Evolutionary conservation across 2,888 invertebrate genomes (phyloP).

Genomic region (Pseudoips prasinana): DNA sequence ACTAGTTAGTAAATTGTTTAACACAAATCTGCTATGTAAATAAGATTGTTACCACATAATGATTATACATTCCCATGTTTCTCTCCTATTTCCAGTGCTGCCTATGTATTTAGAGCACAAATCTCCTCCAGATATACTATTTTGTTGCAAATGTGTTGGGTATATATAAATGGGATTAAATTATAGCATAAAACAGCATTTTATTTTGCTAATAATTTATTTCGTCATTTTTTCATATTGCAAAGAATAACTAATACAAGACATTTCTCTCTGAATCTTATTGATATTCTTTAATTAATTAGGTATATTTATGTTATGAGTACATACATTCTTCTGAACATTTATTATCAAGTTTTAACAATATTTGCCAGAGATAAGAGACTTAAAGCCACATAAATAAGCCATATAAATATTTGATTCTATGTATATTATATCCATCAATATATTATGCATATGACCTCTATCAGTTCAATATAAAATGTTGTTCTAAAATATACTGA

Average conservation of each 20-base stretch:
- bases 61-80: background rate
- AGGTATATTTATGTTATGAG: conserved; percentile 11
- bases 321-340: conserved; percentile 11
- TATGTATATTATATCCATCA: too few species aligned
- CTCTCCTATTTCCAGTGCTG: too few species aligned
- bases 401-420: conserved; percentile 20
- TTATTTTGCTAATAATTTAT: conserved; percentile 23
- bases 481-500: too few species aligned
- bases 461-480: too few species aligned
- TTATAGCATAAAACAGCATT: conserved; percentile 2
- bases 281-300: conserved; percentile 7
- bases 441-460: too few species aligned
- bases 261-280: conserved; percentile 18
- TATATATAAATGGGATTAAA: background rate
- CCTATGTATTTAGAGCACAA: too few species aligned
- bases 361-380: conserved; percentile 19
- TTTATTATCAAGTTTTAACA: conserved; percentile 17
- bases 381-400: conserved; percentile 30
- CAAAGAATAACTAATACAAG: conserved; percentile 24
- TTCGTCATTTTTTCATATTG: conserved; percentile 21
- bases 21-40: too few species aligned
- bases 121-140: too few species aligned
- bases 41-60: too few species aligned
- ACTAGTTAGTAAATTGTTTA: too few species aligned
- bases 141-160: too few species aligned